Evolutionary conservation across 2,113 vertebrate species (phyloP).

Genomic region (Ptilonorhynchus violaceus): DNA sequence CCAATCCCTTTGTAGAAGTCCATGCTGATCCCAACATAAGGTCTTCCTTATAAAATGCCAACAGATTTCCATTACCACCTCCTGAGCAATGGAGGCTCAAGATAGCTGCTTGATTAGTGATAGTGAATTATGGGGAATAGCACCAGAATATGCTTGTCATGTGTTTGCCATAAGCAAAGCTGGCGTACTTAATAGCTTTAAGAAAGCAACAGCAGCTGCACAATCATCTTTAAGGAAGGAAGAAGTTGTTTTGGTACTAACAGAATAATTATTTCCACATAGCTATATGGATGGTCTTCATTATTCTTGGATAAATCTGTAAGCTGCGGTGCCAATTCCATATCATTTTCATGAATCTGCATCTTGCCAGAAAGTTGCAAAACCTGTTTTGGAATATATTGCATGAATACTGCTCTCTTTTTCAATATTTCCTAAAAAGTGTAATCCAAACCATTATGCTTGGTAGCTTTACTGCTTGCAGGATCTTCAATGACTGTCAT

Average conservation of each 20-base stretch:
- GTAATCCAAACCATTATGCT: not conserved
- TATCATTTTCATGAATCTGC: not conserved
- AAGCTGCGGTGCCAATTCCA: not conserved
- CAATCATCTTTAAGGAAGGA: not conserved
- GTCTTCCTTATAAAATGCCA: not conserved
- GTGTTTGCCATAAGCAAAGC: not conserved
- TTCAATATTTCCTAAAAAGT: not conserved
- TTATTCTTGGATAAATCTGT: not conserved
- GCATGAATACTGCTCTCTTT: not conserved
- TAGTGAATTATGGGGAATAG: not conserved
- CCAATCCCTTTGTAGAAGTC: not conserved
- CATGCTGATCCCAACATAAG: not conserved
- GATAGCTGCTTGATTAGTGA: not conserved
- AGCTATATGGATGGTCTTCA: not conserved
- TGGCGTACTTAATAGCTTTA: not conserved
- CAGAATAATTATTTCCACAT: not conserved
- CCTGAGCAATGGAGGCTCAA: not conserved
- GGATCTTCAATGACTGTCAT: not conserved
- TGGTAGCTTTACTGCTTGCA: not conserved
- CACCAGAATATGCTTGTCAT: not conserved
- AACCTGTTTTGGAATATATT: not conserved
- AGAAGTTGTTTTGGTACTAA: not conserved
- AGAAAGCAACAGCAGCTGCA: not conserved
- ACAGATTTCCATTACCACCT: not conserved
- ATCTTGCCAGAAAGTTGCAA: not conserved